Evolutionary conservation across 2,113 vertebrate genomes (phyloP).

Genomic region (Chroicocephalus ridibundus): DNA sequence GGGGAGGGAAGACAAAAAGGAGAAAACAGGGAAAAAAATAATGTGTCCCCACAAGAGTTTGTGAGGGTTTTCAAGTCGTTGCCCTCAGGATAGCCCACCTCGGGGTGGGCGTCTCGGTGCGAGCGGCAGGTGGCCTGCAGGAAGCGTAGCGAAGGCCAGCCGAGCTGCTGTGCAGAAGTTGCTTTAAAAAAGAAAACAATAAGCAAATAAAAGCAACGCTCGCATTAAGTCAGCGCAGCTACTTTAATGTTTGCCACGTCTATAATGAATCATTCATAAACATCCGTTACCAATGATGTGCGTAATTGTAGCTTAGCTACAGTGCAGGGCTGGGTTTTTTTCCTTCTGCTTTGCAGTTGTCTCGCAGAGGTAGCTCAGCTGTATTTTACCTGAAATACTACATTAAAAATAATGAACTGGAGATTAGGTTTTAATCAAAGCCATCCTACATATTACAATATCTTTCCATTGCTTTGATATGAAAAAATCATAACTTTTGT

Average conservation of each 20-base stretch:
- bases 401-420: not conserved
- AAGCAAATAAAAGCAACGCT: not conserved
- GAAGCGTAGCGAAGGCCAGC: not conserved
- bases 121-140: not conserved
- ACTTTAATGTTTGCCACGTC: not conserved
- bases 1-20: not conserved
- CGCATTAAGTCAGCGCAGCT: not conserved
- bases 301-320: not conserved
- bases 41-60: not conserved
- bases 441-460: conserved; percentile 38
- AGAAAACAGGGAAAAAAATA: not conserved
- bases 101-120: not conserved
- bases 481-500: conserved; percentile 48
- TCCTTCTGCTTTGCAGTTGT: conserved; percentile 12
- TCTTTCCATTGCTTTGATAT: conserved; percentile 61
- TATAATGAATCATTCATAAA: conserved; percentile 15
- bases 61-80: not conserved
- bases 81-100: not conserved
- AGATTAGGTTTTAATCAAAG: conserved; percentile 32
- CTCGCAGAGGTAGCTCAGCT: conserved; percentile 2
- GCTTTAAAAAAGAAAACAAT: not conserved
- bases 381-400: not conserved
- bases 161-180: not conserved
- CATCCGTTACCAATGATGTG: not conserved
- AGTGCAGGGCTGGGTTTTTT: not conserved